Base-by-base conservation (phyloP, 2,888 invertebrate species). In the Acronicta leporina region DNA sequence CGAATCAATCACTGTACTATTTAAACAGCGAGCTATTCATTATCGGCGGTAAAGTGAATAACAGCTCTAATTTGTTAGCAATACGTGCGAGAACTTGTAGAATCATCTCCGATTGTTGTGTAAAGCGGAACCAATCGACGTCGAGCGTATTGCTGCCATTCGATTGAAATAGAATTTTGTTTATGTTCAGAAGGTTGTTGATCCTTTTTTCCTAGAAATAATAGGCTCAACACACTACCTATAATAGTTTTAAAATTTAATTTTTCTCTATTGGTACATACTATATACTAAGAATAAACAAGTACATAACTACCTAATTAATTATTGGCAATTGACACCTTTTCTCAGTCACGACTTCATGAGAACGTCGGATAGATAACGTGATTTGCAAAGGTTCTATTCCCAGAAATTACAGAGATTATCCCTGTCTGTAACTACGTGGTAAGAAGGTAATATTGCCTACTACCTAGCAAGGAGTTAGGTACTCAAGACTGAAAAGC, bases 1-100 rank as follows among this genome's bases (percentile, higher is more conserved):
- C 84, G 81, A 87, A 88, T 89, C 88, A 88, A 88, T 90, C 88
- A 84, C 78, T 73, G 81, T 80, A 77, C 84, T 87, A 81, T 88
- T 88, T 84, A 83, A 86, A 88, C 84, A 82, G 71, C 57, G 68
- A 68, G 82, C 81, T 83, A 82, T 82, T 83, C 81, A 77, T 81
- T 74, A 62, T 50, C 38, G 40, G 47, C 43, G 49, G 58, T 49
- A 61, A 76, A 78, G 66, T 80, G 80, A 86, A 83, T 81, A 81
- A 80, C 81, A 77, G 73, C 77, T 83, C 77, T 86, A 85, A 84
- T 84, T 80, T 80, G 79, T 79, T 81, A 71, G 82, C 75, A 79
- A 70, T 81, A 80, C 58, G 75, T 66, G 67, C 65, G 65, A 74
- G 69, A 77, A 68, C 68, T 67, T 62, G 57, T 74, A 66, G 68